Conservation (phyloP, 1,140 invertebrate species). For the Olivierus martensii region DNA sequence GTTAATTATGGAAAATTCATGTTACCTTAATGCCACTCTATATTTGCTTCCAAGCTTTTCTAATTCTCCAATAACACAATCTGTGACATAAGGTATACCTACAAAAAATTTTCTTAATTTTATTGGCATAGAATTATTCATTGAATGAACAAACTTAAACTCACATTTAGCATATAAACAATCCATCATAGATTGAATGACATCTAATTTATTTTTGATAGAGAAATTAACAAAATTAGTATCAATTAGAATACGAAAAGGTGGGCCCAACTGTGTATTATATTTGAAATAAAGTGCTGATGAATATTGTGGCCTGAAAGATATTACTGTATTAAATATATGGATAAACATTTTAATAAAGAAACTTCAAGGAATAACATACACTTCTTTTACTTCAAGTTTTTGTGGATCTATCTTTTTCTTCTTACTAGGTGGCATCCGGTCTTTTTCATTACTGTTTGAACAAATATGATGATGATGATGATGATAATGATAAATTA, state of each 20-base stretch:
- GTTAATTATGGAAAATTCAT: neutral
- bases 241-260: constrained; percentile 91
- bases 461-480: no score
- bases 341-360: no score
- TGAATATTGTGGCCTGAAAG: constrained; percentile 13
- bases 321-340: constrained; percentile 24
- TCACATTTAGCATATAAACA: constrained; percentile 95
- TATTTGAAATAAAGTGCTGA: constrained; percentile 79
- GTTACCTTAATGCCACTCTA: constrained; percentile 70
- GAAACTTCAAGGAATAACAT: constrained; percentile 26
- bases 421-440: constrained; percentile 44
- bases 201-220: constrained; percentile 95
- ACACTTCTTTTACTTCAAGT: constrained; percentile 62
- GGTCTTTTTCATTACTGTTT: constrained; percentile 44
- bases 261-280: constrained; percentile 96
- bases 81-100: constrained; percentile 92
- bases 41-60: constrained; percentile 95
- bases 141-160: constrained; percentile 16
- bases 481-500: no score
- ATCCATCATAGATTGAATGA: constrained; percentile 97
- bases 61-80: constrained; percentile 96
- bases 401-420: constrained; percentile 56
- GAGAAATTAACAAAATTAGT: constrained; percentile 99
- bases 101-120: constrained; percentile 13
- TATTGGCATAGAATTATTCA: neutral